These are phyloP conservation scores for Mobula birostris DNA, from an alignment of 2,113 vertebrate genomes.

Conservation along the genomic window DNA sequence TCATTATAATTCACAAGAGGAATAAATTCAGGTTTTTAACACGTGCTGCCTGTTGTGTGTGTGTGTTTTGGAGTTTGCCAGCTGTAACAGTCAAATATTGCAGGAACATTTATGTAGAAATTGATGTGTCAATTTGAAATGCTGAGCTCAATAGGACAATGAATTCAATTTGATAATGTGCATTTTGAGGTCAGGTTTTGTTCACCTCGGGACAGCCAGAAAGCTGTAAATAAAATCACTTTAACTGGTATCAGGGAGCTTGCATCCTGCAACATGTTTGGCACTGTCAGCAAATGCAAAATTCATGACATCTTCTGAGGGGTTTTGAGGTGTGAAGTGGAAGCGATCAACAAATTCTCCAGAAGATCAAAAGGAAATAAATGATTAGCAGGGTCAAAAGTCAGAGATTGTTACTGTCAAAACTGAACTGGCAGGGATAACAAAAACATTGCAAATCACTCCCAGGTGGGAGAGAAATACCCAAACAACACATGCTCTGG, in stretches of 20 bases:
- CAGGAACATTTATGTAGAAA: neutral
- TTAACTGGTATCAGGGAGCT: neutral
- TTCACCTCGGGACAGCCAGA: neutral
- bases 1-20: neutral
- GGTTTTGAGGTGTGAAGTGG: neutral
- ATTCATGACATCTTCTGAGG: constrained; percentile 22
- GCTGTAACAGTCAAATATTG: neutral
- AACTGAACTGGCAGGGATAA: neutral
- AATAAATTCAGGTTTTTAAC: neutral
- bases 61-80: neutral
- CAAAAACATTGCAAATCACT: constrained; percentile 10
- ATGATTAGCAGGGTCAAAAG: constrained; percentile 26
- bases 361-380: neutral
- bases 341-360: constrained; percentile 11
- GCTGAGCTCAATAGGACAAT: neutral
- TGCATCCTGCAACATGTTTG: neutral
- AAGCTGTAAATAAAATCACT: neutral
- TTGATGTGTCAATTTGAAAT: neutral
- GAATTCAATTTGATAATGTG: neutral
- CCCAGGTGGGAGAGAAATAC: neutral
- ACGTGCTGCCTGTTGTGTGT: neutral
- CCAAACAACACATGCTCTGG: constrained; percentile 41
- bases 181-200: neutral
- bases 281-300: constrained; percentile 18
- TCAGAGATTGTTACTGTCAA: constrained; percentile 21